Evolutionary conservation across 2,113 vertebrate genomes (phyloP).

Genomic region (Elephas maximus): DNA sequence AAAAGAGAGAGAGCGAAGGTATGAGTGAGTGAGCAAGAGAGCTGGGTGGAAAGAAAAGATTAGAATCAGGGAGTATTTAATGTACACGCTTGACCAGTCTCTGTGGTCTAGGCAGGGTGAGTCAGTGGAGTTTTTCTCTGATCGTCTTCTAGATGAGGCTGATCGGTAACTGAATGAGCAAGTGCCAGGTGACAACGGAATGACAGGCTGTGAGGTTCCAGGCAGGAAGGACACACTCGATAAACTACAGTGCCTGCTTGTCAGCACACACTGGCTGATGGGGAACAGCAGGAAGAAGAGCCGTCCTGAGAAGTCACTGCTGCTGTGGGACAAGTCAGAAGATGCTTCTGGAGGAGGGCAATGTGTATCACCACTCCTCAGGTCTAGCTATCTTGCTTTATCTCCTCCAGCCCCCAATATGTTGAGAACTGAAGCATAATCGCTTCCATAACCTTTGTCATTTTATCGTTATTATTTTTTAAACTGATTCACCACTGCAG

Average conservation of each 20-base stretch:
- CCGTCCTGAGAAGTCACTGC: constrained; percentile 49
- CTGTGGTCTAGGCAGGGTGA: constrained; percentile 21
- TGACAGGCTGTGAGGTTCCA: constrained; percentile 41
- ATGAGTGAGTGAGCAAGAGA: rapidly evolving
- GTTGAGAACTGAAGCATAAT: constrained; percentile 49
- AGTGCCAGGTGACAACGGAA: constrained; percentile 59
- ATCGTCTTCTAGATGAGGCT: background rate
- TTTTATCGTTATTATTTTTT: constrained; percentile 74
- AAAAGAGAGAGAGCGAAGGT: constrained; percentile 1
- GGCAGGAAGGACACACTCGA: constrained; percentile 61
- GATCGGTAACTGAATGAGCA: background rate
- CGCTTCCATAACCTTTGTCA: constrained; percentile 43
- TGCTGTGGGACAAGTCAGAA: constrained; percentile 28
- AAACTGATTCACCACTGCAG: constrained; percentile 54
- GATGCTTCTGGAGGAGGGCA: constrained; percentile 42
- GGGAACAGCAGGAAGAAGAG: constrained; percentile 7
- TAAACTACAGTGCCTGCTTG: background rate
- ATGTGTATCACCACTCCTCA: background rate
- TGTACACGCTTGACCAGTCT: constrained; percentile 14
- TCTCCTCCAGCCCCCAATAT: constrained; percentile 3
- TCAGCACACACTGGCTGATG: constrained; percentile 42
- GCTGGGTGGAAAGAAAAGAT: constrained; percentile 65
- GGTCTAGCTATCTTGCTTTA: constrained; percentile 33
- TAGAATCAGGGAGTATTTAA: constrained; percentile 69
- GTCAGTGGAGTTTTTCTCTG: constrained; percentile 40